phyloP scores from a whole-genome alignment of 2,888 invertebrate species.

The Trissoscelio sp. region DNA sequence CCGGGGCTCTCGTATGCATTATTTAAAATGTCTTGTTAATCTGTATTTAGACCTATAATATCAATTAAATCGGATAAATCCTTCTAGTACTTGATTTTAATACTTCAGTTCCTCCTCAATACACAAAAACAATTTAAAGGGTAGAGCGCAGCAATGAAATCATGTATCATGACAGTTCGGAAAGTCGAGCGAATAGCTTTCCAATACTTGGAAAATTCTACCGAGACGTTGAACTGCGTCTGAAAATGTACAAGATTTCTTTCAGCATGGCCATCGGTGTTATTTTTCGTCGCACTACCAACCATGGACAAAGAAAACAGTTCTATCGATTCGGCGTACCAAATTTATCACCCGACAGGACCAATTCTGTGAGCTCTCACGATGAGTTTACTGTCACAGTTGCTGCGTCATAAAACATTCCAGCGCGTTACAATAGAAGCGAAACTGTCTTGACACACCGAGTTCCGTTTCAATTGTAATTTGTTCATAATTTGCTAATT shows the following conservation, averaged over 20 bases:
- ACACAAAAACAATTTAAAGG: background rate
- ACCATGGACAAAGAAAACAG: constrained; percentile 19
- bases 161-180: background rate
- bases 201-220: background rate
- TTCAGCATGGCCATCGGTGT: background rate
- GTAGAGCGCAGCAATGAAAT: background rate
- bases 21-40: no score
- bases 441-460: background rate
- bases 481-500: no score
- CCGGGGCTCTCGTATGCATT: no score
- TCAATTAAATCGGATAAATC: no score
- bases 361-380: constrained; percentile 6
- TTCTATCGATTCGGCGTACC: constrained; percentile 9
- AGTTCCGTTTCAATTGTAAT: no score
- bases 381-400: constrained; percentile 5
- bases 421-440: background rate
- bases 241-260: background rate
- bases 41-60: no score
- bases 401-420: background rate
- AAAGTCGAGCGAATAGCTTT: background rate
- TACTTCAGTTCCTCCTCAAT: background rate
- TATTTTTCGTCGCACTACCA: background rate
- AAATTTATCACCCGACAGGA: constrained; percentile 19
- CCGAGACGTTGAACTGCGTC: background rate
- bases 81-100: no score